These are phyloP conservation scores for Siderastrea siderea DNA, from an alignment of 92 coral and sea anemone genomes.

Conservation along the genomic window DNA sequence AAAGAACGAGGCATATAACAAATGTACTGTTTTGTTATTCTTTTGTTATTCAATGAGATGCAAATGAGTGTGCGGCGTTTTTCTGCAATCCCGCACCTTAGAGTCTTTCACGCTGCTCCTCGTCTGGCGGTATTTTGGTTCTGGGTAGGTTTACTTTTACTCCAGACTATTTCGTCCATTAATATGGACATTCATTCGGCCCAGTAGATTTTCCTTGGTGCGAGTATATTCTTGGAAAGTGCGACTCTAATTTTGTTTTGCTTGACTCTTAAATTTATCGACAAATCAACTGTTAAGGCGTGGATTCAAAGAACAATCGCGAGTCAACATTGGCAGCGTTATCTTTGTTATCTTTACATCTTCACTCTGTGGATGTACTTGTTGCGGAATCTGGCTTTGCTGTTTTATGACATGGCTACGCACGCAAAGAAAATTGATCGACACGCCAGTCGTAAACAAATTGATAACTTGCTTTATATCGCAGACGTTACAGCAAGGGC, in stretches of 20 bases:
- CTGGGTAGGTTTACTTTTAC: constrained; percentile 37
- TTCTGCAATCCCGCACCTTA: too few species aligned
- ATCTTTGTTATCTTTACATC: constrained; percentile 54
- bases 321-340: not conserved
- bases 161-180: not conserved
- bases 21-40: too few species aligned
- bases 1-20: too few species aligned
- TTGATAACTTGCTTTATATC: constrained; percentile 50
- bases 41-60: too few species aligned
- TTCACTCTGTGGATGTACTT: constrained; percentile 73
- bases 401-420: constrained; percentile 69
- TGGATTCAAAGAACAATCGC: constrained; percentile 43
- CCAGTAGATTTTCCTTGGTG: constrained; percentile 42
- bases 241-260: constrained; percentile 58
- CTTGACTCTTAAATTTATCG: constrained; percentile 76
- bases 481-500: constrained; percentile 65
- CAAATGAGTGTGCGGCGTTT: too few species aligned
- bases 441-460: constrained; percentile 27
- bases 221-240: constrained; percentile 42
- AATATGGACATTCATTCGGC: constrained; percentile 13
- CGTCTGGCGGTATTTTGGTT: constrained; percentile 77
- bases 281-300: constrained; percentile 66
- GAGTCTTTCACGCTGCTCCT: constrained; percentile 46
- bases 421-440: constrained; percentile 55
- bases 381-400: constrained; percentile 66